These are phyloP conservation scores for Polia nebulosa DNA, from an alignment of 2,888 invertebrate species.

Conservation along the genomic window DNA sequence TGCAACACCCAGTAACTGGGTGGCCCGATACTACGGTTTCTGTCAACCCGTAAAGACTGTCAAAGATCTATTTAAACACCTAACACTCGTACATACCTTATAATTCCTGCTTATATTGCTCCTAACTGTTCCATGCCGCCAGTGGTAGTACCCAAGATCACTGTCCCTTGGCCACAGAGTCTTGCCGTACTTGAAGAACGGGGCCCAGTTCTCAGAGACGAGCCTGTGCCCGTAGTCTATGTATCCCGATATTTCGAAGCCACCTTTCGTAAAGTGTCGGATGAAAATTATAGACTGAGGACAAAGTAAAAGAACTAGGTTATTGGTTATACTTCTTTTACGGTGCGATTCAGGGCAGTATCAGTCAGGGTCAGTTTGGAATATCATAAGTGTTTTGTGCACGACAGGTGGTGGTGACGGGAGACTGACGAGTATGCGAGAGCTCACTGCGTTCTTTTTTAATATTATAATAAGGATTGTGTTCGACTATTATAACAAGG, in stretches of 20 bases:
- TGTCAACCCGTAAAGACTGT: neutral
- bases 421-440: too few species aligned
- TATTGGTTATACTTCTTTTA: neutral
- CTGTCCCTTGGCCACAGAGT: slow-evolving; percentile 92
- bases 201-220: slow-evolving; percentile 94
- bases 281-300: slow-evolving; percentile 95
- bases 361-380: neutral
- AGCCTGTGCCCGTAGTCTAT: slow-evolving; percentile 95
- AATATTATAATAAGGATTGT: too few species aligned
- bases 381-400: too few species aligned
- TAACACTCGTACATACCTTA: slow-evolving; percentile 85
- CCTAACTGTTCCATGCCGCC: slow-evolving; percentile 93
- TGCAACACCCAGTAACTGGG: too few species aligned
- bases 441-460: too few species aligned
- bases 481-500: too few species aligned
- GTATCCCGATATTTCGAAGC: slow-evolving; percentile 96
- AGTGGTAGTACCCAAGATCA: slow-evolving; percentile 95
- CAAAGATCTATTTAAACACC: neutral
- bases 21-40: too few species aligned
- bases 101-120: slow-evolving; percentile 95
- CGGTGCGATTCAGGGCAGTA: too few species aligned
- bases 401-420: too few species aligned
- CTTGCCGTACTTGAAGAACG: slow-evolving; percentile 93
- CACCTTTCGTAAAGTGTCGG: slow-evolving; percentile 92
- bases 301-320: slow-evolving; percentile 38